Conservation (phyloP, 2,797 vertebrate species). For the Pristis pectinata region DNA sequence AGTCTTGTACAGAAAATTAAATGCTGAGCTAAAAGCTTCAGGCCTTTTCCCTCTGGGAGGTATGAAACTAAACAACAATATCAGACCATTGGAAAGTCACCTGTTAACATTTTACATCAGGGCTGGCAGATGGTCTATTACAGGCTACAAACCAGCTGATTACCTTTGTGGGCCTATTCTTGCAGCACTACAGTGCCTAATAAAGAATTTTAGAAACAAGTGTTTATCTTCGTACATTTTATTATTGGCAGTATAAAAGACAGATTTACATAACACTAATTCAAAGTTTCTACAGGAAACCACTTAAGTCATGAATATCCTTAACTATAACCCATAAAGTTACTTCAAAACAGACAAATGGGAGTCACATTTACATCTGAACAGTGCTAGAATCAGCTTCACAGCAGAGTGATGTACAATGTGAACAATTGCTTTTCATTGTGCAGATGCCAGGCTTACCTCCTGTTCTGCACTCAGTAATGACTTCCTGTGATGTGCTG, state of each 20-base stretch:
- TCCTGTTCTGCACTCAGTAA: background rate
- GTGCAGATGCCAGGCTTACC: constrained; percentile 10
- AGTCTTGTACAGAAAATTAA: background rate
- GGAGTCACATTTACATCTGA: background rate
- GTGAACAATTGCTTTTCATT: background rate
- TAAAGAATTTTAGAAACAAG: constrained; percentile 23
- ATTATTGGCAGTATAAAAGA: background rate
- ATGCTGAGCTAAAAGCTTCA: background rate
- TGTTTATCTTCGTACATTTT: constrained; percentile 25
- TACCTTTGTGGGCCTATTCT: constrained; percentile 2
- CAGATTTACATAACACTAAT: constrained; percentile 11
- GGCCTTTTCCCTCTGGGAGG: background rate
- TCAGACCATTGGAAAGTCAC: background rate
- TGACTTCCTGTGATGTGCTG: constrained; percentile 3
- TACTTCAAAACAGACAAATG: constrained; percentile 3
- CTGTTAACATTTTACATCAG: constrained; percentile 1
- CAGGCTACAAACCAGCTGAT: background rate
- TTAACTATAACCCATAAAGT: background rate
- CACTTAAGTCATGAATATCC: background rate
- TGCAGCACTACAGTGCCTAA: background rate
- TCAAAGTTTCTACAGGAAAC: background rate
- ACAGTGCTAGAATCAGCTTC: background rate
- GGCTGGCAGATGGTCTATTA: constrained; percentile 4
- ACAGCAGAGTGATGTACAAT: background rate
- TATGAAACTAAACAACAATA: background rate